phyloP scores from a whole-genome alignment of 1,140 invertebrate genomes.

The Doryteuthis pealeii region DNA sequence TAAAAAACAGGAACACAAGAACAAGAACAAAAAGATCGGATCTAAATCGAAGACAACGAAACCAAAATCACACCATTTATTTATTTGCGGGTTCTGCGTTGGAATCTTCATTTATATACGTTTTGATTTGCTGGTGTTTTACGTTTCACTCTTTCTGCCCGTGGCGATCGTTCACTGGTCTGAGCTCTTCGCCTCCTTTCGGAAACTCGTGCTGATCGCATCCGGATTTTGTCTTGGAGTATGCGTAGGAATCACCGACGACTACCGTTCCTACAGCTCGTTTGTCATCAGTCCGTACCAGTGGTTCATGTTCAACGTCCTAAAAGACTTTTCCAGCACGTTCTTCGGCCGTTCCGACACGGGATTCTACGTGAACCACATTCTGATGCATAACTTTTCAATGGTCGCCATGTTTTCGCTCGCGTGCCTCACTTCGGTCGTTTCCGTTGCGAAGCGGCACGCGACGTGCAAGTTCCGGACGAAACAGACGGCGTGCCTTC shows the following conservation, averaged over 20 bases:
- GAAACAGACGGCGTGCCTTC: neutral
- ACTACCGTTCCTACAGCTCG: conserved; percentile 38
- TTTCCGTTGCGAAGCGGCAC: neutral
- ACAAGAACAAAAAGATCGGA: neutral
- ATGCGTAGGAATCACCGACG: conserved; percentile 34
- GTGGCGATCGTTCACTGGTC: conserved; percentile 2
- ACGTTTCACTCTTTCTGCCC: conserved; percentile 10
- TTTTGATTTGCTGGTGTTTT: conserved; percentile 35
- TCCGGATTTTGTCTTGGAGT: conserved; percentile 23
- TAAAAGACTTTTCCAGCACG: conserved; percentile 28
- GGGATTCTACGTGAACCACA: conserved; percentile 25
- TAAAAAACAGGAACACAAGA: neutral
- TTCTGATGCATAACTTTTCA: conserved; percentile 26
- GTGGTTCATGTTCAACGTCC: conserved; percentile 49
- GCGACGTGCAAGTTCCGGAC: too few species aligned
- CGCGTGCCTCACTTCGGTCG: conserved; percentile 6
- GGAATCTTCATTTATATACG: conserved; percentile 42
- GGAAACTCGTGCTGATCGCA: neutral
- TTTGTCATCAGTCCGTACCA: conserved; percentile 42
- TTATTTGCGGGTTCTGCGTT: conserved; percentile 29
- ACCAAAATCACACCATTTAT: conserved; percentile 5
- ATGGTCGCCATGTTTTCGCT: conserved; percentile 14
- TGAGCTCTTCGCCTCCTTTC: conserved; percentile 12
- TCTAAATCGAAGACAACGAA: neutral
- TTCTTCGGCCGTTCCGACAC: conserved; percentile 33